Conservation (phyloP, 30 jellyfish, hydroid and myxozoan genomes). For the Hydra vulgaris region DNA sequence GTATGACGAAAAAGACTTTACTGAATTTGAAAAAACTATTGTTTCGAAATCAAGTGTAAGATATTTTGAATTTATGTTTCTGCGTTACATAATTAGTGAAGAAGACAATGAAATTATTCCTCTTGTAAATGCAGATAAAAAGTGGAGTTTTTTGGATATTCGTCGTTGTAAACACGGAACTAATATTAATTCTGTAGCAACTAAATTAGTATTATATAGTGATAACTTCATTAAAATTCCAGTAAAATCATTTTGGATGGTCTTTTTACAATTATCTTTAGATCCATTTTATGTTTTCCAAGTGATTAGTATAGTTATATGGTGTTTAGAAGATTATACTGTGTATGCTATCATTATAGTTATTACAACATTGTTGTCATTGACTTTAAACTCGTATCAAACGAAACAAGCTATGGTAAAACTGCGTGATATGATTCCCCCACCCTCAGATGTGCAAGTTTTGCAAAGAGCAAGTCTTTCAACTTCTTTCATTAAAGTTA, state of each 20-base stretch:
- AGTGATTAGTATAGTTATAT: constrained; percentile 15
- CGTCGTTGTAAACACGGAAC: constrained; percentile 11
- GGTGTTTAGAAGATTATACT: constrained; percentile 17
- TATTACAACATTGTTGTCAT: constrained; percentile 6
- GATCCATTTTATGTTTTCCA: constrained; percentile 35
- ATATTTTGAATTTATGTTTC: constrained; percentile 22
- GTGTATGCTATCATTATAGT: constrained; percentile 17
- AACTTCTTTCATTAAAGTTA: background rate
- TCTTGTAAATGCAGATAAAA: constrained; percentile 6
- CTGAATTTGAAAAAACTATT: background rate
- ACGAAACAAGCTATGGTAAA: constrained; percentile 4
- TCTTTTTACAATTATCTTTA: constrained; percentile 1
- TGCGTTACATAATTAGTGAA: constrained; percentile 11
- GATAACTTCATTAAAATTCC: constrained; percentile 24
- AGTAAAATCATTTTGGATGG: constrained; percentile 1
- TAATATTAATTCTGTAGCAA: background rate
- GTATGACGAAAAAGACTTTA: background rate
- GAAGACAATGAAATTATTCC: background rate
- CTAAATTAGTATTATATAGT: background rate
- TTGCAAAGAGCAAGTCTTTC: background rate
- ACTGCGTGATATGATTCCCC: constrained; percentile 28
- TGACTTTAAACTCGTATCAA: constrained; percentile 18
- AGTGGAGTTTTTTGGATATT: background rate
- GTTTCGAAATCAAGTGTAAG: background rate
- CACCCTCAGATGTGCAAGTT: constrained; percentile 3